A percentile compares a stretch with the other conserved stretches of the same genome.
These are phyloP conservation scores for Falco rusticolus DNA, from an alignment of 2,797 vertebrate species.

Conservation along the genomic window DNA sequence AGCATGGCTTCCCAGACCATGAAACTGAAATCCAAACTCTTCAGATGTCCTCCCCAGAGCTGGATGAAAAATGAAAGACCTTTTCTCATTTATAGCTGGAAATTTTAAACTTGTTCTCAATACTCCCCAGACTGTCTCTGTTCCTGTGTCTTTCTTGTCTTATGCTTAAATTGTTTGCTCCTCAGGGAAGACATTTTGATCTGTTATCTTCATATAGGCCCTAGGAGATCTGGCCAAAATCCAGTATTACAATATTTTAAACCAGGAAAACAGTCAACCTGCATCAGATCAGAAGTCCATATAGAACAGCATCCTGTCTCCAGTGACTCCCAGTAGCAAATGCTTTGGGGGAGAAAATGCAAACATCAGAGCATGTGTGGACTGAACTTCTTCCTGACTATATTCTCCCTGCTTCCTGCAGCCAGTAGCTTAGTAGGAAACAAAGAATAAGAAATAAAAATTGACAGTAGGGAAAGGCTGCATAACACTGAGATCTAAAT, in stretches of 20 bases:
- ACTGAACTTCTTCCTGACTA: slow-evolving; percentile 5
- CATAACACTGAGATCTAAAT: background rate
- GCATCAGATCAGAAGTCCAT: slow-evolving; percentile 38
- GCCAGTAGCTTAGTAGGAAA: background rate
- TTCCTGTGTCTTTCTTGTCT: slow-evolving; percentile 48
- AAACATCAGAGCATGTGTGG: background rate
- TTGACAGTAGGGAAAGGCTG: background rate
- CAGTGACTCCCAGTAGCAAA: slow-evolving; percentile 64
- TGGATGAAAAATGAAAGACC: slow-evolving; percentile 65
- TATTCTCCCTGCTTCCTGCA: background rate
- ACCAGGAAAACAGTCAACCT: slow-evolving; percentile 30
- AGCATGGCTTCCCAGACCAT: slow-evolving; percentile 55
- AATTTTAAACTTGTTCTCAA: slow-evolving; percentile 59
- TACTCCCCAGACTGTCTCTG: slow-evolving; percentile 51
- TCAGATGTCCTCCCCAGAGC: slow-evolving; percentile 68
- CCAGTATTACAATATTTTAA: slow-evolving; percentile 22
- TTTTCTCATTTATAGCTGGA: slow-evolving; percentile 63
- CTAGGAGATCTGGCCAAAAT: slow-evolving; percentile 47
- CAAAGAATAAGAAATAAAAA: background rate
- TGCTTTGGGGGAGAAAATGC: slow-evolving; percentile 7
- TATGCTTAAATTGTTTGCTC: slow-evolving; percentile 49
- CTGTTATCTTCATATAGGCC: slow-evolving; percentile 57
- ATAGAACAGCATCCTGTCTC: slow-evolving; percentile 46
- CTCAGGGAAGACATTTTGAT: slow-evolving; percentile 49
- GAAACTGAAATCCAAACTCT: slow-evolving; percentile 66